phyloP scores from a whole-genome alignment of 2,888 invertebrate species.

The Orthosia gracilis region DNA sequence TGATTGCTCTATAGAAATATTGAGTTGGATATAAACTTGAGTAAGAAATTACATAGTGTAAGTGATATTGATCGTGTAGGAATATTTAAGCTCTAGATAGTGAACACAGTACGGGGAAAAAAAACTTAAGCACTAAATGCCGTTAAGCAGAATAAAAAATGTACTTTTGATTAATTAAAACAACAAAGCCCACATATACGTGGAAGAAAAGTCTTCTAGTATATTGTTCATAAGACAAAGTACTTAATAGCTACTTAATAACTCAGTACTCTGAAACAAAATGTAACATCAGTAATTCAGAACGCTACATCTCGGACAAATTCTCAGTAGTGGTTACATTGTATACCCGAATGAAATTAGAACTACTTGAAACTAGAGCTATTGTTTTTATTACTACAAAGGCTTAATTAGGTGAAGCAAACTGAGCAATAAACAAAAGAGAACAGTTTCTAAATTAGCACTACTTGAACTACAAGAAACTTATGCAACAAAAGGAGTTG shows the following conservation, averaged over 20 bases:
- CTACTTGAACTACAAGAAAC: slow-evolving; percentile 36
- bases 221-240: slow-evolving; percentile 5
- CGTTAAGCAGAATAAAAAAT: background rate
- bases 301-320: slow-evolving; percentile 4
- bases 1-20: slow-evolving; percentile 51
- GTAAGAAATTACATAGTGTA: background rate
- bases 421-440: slow-evolving; percentile 46
- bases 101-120: background rate
- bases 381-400: slow-evolving; percentile 32
- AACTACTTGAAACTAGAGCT: slow-evolving; percentile 21
- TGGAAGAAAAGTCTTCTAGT: background rate
- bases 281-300: slow-evolving; percentile 25
- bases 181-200: background rate
- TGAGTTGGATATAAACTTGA: slow-evolving; percentile 2
- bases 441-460: slow-evolving; percentile 45
- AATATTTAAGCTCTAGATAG: background rate
- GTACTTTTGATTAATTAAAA: background rate
- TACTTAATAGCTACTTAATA: background rate
- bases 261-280: slow-evolving; percentile 9
- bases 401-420: slow-evolving; percentile 37
- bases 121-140: background rate
- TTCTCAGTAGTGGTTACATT: slow-evolving; percentile 26
- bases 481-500: slow-evolving; percentile 39
- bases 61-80: background rate
- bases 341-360: slow-evolving; percentile 35